phyloP scores from a whole-genome alignment of 2,113 vertebrate species.

The Aramus guarauna region DNA sequence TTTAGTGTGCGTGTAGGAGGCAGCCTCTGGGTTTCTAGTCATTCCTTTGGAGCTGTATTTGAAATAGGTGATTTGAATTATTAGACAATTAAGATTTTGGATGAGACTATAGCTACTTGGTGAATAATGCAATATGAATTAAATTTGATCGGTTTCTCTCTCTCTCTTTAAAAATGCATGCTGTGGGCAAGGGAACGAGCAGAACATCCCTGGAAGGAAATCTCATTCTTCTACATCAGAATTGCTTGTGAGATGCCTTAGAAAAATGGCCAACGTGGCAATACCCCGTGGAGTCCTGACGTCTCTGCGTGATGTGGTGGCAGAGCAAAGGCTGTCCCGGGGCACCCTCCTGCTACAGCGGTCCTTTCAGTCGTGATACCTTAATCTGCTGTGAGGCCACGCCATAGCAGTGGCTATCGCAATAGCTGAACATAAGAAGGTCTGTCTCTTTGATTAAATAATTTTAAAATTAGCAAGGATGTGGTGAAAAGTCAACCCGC shows the following conservation, averaged over 20 bases:
- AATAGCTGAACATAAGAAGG: background rate
- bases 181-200: background rate
- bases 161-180: slow-evolving; percentile 40
- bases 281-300: background rate
- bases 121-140: slow-evolving; percentile 47
- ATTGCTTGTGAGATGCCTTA: background rate
- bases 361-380: background rate
- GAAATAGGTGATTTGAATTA: slow-evolving; percentile 18
- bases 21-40: background rate
- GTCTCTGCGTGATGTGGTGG: background rate
- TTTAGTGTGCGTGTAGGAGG: background rate
- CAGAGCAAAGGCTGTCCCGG: background rate
- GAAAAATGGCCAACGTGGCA: background rate
- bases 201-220: background rate
- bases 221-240: background rate
- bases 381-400: background rate
- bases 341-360: background rate
- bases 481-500: background rate
- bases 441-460: background rate
- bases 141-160: background rate
- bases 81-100: slow-evolving; percentile 39
- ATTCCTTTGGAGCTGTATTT: background rate
- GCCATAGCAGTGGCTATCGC: background rate
- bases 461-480: background rate
- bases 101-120: background rate